Conservation (phyloP, 2,113 vertebrate species). For the Shinisaurus crocodilurus region DNA sequence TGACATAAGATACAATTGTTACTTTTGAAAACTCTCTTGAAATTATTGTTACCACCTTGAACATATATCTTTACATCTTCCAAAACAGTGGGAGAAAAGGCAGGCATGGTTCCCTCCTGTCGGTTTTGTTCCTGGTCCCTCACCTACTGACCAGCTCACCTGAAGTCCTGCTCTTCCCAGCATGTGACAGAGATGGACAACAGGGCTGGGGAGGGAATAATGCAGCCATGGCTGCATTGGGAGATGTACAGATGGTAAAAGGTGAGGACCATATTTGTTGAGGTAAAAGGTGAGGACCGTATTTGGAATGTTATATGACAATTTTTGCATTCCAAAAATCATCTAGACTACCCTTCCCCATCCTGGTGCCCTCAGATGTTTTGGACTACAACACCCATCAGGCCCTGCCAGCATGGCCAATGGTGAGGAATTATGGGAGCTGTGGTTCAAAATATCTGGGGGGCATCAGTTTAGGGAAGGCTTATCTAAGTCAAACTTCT, state of each 20-base stretch:
- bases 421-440: no score
- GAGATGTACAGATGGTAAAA: not conserved
- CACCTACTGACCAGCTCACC: not conserved
- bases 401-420: not conserved
- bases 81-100: not conserved
- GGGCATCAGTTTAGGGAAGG: no score
- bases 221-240: not conserved
- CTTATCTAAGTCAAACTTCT: no score
- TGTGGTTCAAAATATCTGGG: no score
- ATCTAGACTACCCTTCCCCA: not conserved
- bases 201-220: not conserved
- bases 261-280: no score
- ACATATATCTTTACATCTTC: not conserved
- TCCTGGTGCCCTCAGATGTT: no score
- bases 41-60: not conserved
- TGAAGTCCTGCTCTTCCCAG: no score
- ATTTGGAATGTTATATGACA: not conserved
- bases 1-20: no score
- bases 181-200: not conserved
- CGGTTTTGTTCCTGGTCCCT: not conserved
- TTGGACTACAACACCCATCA: no score
- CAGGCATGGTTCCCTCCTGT: not conserved
- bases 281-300: no score
- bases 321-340: not conserved
- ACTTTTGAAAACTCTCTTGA: not conserved